These are phyloP conservation scores for Spinus pinus DNA, from an alignment of 2,797 vertebrate genomes.

Conservation along the genomic window DNA sequence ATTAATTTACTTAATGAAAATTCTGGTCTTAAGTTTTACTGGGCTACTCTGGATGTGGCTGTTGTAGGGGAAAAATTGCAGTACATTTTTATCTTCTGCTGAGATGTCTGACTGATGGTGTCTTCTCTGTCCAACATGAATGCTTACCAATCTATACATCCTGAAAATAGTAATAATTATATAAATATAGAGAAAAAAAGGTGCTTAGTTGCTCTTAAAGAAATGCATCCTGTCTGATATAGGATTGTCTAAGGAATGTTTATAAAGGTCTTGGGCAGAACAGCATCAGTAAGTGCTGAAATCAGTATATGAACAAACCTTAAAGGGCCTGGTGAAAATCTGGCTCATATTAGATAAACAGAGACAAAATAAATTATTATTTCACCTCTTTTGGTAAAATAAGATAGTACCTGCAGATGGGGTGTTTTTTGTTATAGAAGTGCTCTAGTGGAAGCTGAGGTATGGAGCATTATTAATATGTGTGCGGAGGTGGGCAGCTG, in stretches of 20 bases:
- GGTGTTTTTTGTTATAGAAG: not conserved
- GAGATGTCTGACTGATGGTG: not conserved
- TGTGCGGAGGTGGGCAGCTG: not conserved
- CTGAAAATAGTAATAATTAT: not conserved
- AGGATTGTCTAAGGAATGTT: not conserved
- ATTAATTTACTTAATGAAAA: not conserved
- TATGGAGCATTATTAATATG: not conserved
- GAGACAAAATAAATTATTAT: not conserved
- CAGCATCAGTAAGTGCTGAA: not conserved
- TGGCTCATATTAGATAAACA: not conserved
- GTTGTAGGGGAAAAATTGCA: not conserved
- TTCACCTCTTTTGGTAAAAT: not conserved
- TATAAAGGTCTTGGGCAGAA: not conserved
- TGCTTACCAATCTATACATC: not conserved
- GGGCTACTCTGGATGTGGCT: not conserved
- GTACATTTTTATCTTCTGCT: not conserved
- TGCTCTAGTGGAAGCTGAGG: not conserved
- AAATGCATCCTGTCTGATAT: not conserved
- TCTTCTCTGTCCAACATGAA: not conserved
- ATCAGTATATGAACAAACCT: not conserved
- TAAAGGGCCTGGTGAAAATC: not conserved
- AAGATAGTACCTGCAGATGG: not conserved
- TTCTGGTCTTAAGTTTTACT: not conserved
- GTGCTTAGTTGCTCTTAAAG: not conserved
- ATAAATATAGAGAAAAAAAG: not conserved